Evolutionary conservation across 2,797 vertebrate genomes (phyloP), one percentile per base, ranked within the genome.

Genomic region (Melanotaenia trifasciata): DNA sequence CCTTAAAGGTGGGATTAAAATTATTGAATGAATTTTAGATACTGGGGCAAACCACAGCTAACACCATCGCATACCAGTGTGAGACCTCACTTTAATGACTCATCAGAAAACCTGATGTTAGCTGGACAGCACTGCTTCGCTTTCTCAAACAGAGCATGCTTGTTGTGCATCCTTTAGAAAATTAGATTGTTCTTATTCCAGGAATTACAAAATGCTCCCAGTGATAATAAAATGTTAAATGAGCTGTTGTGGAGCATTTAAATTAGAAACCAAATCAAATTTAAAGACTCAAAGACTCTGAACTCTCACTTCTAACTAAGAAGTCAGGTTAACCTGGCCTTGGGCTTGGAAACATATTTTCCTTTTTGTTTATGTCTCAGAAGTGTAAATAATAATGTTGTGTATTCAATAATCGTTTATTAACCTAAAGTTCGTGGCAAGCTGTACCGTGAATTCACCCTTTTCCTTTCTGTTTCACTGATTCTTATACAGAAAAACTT

Each of bases 401-500:
- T 36, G 28, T 28, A 11, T 45, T 38, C 38, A 22, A 59, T 47
- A n/a, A 47, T 20, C 26, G 9, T 40, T 22, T 45, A 67, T 70
- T 56, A 36, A 4, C 51, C 62, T 61, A 13, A 1, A 76, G 68
- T 75, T 30, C 30, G 43, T 57, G 33, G 67, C 61, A 67, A 43
- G 59, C 38, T 47, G 12, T 33, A 51, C n/a, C 45, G 62, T 32
- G 58, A 57, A 64, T 69, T 64, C 56, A 35, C n/a, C 45, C 32
- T 71, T 73, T 70, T 69, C n/a, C 11, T 58, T 35, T 77, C 9
- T 74, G 56, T 58, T 80, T 61, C 66, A 68, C 58, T 20, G 53
- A 58, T n/a, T 68, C 18, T 45, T 11, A 76, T 3, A 86, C 74
- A 87, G 4, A 85, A 70, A 54, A 67, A 33, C 30, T 60, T 22